Evolutionary conservation across 2,888 invertebrate species (phyloP), one percentile per base, ranked within the genome.

Genomic region (Lagria hirta): DNA sequence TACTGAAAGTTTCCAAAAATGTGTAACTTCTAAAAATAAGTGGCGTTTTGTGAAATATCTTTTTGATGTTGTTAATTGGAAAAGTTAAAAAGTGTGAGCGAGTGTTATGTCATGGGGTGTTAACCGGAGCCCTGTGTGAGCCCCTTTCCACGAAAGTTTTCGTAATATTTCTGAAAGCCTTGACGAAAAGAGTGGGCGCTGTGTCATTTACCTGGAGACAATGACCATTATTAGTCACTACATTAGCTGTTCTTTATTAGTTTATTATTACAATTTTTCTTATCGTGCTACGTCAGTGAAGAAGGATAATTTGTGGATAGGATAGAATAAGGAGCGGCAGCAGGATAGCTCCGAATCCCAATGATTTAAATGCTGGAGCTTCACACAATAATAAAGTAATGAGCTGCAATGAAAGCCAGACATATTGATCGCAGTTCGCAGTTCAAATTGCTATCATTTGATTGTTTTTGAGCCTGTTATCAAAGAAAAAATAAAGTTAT

Each of bases 391-490:
- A 32, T 23, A 2, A n/a, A 34, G 23, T 23, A 12, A 23, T 24
- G 12, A 17, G 8, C 10, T 27, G 40, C 22, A 45, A 40, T 23
- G 27, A 33, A 18, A 23, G 26, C 42, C 37, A 47, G 42, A 47
- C 42, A 22, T 47, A 43, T 47, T 33, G 47, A 47, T 47, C 43
- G 28, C 18, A 32, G 34, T 45, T 40, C 34, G 29, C 40, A 44
- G 48, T 48, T 45, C 43, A 35, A 40, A 30, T 34, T 32, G 28
- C 34, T 48, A 48, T 48, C 48, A 40, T 34, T 35, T 44, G 11
- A 43, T 37, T 44, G 33, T 46, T 49, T 44, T 41, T 37, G n/a
- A 42, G 13, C 32, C n/a, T 43, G 28, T 43, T 49, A 43, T 44
- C 49, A 18, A 12, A 29, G 26, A 34, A 37, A 44, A 49, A 49